A percentile compares a stretch with the other conserved stretches of the same genome.
phyloP scores from a whole-genome alignment of 2,888 invertebrate genomes.

The Gisinianus flammeolus region DNA sequence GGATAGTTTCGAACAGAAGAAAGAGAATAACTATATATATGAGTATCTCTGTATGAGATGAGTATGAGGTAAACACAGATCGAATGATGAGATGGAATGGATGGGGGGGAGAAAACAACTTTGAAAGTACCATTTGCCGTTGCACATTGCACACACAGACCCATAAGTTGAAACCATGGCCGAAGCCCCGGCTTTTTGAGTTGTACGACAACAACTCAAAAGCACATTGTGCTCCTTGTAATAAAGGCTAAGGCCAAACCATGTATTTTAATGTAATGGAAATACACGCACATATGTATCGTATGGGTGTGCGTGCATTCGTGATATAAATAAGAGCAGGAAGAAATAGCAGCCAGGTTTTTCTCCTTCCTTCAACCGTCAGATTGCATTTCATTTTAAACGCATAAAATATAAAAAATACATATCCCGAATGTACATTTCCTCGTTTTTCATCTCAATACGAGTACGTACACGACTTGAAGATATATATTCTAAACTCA shows the following conservation, averaged over 20 bases:
- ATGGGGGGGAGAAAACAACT: neutral
- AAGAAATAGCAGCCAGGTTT: neutral
- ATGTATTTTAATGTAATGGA: neutral
- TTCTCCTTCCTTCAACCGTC: no score
- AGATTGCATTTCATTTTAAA: conserved; percentile 27
- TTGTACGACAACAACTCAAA: neutral
- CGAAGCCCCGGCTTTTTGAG: neutral
- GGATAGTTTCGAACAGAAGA: no score
- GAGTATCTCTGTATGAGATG: neutral
- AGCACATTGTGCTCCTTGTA: neutral
- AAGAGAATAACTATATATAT: no score
- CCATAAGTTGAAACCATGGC: no score
- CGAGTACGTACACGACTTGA: no score
- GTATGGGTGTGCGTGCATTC: no score
- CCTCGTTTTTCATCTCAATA: no score
- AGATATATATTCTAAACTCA: no score
- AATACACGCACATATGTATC: neutral
- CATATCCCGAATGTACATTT: no score
- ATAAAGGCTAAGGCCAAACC: neutral
- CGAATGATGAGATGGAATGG: neutral
- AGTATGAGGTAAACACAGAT: neutral
- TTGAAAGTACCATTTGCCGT: neutral
- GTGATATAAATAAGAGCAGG: no score
- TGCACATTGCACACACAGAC: neutral
- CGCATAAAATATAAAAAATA: conserved; percentile 15